A percentile compares a stretch with the other conserved stretches of the same genome.
Evolutionary conservation across 92 coral and sea anemone species (phyloP).

Genomic region (Zoanthus solanderi): DNA sequence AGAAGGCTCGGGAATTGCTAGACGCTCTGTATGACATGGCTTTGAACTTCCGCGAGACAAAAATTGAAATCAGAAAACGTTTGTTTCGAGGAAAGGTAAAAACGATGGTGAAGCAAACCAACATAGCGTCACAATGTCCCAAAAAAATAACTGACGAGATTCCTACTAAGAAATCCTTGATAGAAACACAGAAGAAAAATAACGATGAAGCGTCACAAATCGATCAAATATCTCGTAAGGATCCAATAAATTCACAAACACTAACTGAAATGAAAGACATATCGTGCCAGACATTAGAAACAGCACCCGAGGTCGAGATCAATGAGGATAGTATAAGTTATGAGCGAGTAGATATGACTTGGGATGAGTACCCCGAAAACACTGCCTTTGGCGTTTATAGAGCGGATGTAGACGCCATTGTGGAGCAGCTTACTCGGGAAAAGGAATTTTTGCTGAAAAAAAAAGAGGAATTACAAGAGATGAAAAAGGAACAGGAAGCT

Average conservation of each 20-base stretch:
- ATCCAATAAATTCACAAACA: conserved; percentile 4
- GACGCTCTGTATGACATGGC: conserved; percentile 27
- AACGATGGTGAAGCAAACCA: conserved; percentile 1
- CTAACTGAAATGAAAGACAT: conserved; percentile 30
- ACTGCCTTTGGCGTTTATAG: conserved; percentile 68
- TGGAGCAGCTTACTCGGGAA: conserved; percentile 64
- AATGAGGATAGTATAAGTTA: conserved; percentile 2
- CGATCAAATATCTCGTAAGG: background rate
- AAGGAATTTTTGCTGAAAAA: conserved; percentile 33
- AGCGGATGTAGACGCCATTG: conserved; percentile 64
- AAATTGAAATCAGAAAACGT: conserved; percentile 20
- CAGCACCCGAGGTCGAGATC: conserved; percentile 29
- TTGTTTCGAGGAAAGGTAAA: conserved; percentile 31
- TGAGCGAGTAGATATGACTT: conserved; percentile 68
- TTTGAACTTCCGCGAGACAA: background rate
- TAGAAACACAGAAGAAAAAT: background rate
- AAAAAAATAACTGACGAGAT: background rate
- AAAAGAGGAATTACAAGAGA: background rate
- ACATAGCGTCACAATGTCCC: background rate
- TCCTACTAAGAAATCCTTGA: background rate
- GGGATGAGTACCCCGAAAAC: conserved; percentile 81
- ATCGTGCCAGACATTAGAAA: conserved; percentile 40
- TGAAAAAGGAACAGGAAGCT: conserved; percentile 42
- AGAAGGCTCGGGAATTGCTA: conserved; percentile 25
- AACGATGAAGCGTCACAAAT: background rate